phyloP scores from a whole-genome alignment of 2,797 vertebrate genomes.

The Lagocephalus sceleratus region DNA sequence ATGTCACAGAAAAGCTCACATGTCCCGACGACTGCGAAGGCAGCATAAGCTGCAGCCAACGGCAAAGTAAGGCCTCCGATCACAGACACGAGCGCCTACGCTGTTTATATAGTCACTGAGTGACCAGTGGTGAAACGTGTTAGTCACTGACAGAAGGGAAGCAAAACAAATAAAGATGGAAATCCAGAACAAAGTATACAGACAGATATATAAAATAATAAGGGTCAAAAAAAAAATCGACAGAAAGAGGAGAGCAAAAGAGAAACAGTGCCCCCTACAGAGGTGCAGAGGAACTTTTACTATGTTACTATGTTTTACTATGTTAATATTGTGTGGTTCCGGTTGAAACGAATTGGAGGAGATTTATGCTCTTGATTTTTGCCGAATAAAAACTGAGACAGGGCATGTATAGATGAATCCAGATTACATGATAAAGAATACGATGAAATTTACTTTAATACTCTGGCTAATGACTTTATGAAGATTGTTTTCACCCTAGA shows the following conservation, averaged over 20 bases:
- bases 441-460: not conserved
- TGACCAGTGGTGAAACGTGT: conserved; percentile 10
- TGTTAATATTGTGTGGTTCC: not conserved
- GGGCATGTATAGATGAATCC: not conserved
- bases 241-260: conserved; percentile 28
- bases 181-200: not conserved
- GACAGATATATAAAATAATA: not conserved
- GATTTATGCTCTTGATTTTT: conserved; percentile 7
- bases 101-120: conserved; percentile 35
- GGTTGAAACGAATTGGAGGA: conserved; percentile 20
- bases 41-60: conserved; percentile 7
- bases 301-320: no score
- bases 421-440: not conserved
- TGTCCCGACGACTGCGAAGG: conserved; percentile 11
- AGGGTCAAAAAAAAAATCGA: conserved; percentile 10
- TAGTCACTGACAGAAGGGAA: conserved; percentile 10
- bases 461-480: no score
- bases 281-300: conserved; percentile 33
- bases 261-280: conserved; percentile 68
- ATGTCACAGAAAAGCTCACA: conserved; percentile 18
- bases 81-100: conserved; percentile 38
- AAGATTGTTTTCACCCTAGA: no score
- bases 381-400: not conserved
- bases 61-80: conserved; percentile 18
- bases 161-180: not conserved